A percentile compares a stretch with the other conserved stretches of the same genome.
Evolutionary conservation across 2,113 vertebrate genomes (phyloP).

Genomic region (Festucalex cinctus): DNA sequence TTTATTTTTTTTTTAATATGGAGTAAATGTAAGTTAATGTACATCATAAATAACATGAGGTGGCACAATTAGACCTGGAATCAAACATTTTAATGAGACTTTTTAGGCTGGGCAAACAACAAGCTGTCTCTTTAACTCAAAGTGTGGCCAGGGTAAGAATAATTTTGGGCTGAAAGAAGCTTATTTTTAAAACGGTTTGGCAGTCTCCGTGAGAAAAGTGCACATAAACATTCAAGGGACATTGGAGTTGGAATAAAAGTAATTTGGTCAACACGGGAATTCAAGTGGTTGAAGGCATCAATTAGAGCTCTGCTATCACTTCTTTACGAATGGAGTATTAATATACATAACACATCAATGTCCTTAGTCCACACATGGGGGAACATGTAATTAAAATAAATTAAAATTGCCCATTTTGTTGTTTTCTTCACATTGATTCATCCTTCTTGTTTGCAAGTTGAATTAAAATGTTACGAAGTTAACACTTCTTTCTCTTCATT

Average conservation of each 20-base stretch:
- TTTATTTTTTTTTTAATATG: neutral
- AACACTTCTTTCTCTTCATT: no score
- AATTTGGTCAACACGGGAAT: no score
- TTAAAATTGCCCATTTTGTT: no score
- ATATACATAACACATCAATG: neutral
- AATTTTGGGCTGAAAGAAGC: neutral
- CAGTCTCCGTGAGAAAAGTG: neutral
- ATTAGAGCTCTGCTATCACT: neutral
- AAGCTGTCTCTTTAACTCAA: neutral
- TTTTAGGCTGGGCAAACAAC: no score
- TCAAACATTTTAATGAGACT: neutral
- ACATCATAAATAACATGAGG: neutral
- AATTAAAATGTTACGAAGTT: no score
- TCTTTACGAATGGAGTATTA: neutral
- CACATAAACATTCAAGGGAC: neutral
- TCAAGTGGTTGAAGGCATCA: neutral
- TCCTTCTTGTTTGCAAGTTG: no score
- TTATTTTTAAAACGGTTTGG: neutral
- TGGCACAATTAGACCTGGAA: neutral
- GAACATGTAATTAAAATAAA: neutral
- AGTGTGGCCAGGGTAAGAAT: neutral
- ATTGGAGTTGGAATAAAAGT: neutral
- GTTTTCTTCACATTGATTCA: no score
- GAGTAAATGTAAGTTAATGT: neutral
- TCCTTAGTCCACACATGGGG: neutral